These are phyloP conservation scores for Bilobella aurantiaca DNA, from an alignment of 1,140 invertebrate species.

Conservation along the genomic window DNA sequence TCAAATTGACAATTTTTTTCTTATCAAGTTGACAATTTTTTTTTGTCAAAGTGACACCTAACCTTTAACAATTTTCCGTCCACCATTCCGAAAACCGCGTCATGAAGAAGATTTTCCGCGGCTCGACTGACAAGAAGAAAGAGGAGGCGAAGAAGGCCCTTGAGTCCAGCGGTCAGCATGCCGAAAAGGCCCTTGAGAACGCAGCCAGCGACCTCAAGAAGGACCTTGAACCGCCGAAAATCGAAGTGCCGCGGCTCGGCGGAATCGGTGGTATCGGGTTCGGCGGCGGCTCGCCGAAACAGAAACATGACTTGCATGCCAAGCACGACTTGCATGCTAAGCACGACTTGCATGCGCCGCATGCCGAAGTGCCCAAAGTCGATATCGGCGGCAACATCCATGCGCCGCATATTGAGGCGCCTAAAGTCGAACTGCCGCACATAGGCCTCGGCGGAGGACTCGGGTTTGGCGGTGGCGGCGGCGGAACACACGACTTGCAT, in stretches of 20 bases:
- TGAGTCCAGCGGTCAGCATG: neutral
- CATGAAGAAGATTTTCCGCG: neutral
- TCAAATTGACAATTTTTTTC: no score
- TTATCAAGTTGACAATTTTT: no score
- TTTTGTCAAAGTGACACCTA: no score
- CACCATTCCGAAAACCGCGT: no score
- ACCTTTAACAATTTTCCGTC: no score
- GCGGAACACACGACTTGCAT: no score
- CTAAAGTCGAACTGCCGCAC: neutral
- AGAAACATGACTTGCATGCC: neutral
- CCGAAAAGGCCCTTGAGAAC: neutral
- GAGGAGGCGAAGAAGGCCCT: neutral
- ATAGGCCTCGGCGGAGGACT: neutral
- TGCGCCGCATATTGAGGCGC: neutral
- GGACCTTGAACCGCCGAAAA: neutral
- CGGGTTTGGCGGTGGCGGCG: neutral
- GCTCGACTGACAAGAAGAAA: constrained; percentile 2
- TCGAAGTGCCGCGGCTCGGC: neutral
- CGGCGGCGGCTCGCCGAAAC: neutral
- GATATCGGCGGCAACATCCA: neutral
- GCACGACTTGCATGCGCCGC: neutral
- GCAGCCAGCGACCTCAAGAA: neutral
- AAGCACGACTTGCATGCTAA: neutral
- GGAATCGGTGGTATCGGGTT: neutral
- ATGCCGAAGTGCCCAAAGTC: neutral